phyloP scores from a whole-genome alignment of 2,888 invertebrate species.

The Nemotelus pantherinus region DNA sequence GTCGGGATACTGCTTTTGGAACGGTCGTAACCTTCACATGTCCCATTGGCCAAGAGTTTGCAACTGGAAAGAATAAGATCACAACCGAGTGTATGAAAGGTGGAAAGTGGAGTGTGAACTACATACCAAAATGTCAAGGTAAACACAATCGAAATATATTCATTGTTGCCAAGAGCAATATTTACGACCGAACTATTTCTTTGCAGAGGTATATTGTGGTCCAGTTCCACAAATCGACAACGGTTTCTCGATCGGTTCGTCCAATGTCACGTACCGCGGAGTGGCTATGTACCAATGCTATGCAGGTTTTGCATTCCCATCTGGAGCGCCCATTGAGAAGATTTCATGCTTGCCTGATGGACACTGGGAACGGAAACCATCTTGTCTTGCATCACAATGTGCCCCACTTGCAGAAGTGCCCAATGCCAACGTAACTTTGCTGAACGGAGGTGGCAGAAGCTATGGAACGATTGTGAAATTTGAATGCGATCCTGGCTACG shows the following conservation, averaged over 20 bases:
- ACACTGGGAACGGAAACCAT: constrained; percentile 91
- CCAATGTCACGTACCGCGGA: constrained; percentile 93
- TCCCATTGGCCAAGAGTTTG: constrained; percentile 92
- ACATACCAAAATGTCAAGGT: constrained; percentile 94
- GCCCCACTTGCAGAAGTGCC: constrained; percentile 86
- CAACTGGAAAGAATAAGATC: constrained; percentile 85
- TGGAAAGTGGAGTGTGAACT: constrained; percentile 91
- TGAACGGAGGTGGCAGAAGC: constrained; percentile 91
- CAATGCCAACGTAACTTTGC: constrained; percentile 84
- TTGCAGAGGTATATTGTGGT: constrained; percentile 89
- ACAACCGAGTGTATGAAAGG: constrained; percentile 87
- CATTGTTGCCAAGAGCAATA: neutral
- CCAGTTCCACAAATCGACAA: constrained; percentile 98
- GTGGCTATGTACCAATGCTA: constrained; percentile 96
- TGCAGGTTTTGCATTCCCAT: constrained; percentile 93
- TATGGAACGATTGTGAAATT: constrained; percentile 93
- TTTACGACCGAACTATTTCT: constrained; percentile 12
- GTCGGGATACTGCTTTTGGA: constrained; percentile 91
- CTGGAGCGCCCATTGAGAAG: constrained; percentile 85
- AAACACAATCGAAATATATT: neutral
- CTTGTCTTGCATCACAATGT: constrained; percentile 92
- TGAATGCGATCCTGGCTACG: constrained; percentile 91
- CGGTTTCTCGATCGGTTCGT: constrained; percentile 94
- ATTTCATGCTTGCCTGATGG: constrained; percentile 91
- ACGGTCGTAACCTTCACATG: constrained; percentile 91